Evolutionary conservation across 2,797 vertebrate species (phyloP).

Genomic region (Rachycentron canadum): DNA sequence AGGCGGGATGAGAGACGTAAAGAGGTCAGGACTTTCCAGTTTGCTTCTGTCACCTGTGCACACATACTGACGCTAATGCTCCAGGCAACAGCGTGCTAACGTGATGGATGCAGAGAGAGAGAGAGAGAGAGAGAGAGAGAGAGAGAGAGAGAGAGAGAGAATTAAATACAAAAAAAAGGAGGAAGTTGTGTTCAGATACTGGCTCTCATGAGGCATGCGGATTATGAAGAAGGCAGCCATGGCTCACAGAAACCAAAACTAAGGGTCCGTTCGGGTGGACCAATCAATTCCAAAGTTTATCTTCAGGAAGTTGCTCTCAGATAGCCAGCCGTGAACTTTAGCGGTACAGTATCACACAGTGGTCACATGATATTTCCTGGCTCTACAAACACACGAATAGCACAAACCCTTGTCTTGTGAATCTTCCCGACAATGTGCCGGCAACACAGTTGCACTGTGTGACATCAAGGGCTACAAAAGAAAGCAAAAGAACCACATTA

Average conservation of each 20-base stretch:
- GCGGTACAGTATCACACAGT: background rate
- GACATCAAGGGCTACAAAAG: background rate
- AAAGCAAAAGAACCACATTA: too few species aligned
- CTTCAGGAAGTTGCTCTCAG: background rate
- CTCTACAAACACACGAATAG: background rate
- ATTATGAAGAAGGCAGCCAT: background rate
- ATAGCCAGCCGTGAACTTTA: background rate
- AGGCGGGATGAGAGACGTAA: background rate
- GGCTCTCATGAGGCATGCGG: background rate
- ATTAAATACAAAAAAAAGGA: constrained; percentile 11
- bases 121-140: background rate
- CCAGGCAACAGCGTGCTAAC: background rate
- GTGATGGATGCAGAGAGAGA: background rate
- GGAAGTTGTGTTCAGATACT: background rate
- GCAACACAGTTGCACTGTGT: background rate
- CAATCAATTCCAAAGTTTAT: constrained; percentile 4
- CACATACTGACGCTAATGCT: constrained; percentile 25
- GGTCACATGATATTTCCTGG: background rate
- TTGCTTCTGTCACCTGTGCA: constrained; percentile 50
- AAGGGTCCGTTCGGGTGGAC: background rate
- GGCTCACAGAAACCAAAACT: background rate
- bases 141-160: background rate
- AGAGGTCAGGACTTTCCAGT: constrained; percentile 66
- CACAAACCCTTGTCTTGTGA: background rate
- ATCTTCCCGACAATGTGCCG: background rate